phyloP scores from a whole-genome alignment of 2,113 vertebrate species.

The Poeciliopsis retropinna region DNA sequence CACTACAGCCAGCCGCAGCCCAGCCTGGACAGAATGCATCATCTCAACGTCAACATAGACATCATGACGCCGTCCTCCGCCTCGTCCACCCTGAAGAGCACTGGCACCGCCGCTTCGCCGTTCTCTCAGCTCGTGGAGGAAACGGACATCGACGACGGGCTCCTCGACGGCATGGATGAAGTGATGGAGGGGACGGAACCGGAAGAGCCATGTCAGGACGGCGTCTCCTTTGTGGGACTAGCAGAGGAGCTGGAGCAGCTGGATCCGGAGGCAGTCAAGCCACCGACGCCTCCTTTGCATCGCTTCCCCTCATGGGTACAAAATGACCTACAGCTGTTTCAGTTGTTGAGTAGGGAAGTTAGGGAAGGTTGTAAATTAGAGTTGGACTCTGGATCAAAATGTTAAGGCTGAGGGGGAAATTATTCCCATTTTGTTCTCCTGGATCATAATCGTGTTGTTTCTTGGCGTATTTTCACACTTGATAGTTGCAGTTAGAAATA shows the following conservation, averaged over 20 bases:
- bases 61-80: constrained; percentile 62
- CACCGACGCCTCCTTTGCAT: constrained; percentile 88
- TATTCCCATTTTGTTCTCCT: neutral
- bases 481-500: too few relatives aligned
- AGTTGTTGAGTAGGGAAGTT: neutral
- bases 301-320: constrained; percentile 89
- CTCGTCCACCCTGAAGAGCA: constrained; percentile 62
- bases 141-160: constrained; percentile 85
- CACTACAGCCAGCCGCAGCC: constrained; percentile 89
- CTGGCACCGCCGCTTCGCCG: constrained; percentile 37
- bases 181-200: constrained; percentile 69
- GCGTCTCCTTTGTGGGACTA: constrained; percentile 65
- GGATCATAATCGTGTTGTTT: neutral
- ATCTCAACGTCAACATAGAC: constrained; percentile 76
- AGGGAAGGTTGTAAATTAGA: neutral
- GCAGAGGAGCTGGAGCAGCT: constrained; percentile 75
- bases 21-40: constrained; percentile 73
- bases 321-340: neutral
- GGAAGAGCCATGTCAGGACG: constrained; percentile 42
- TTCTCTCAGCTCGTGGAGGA: constrained; percentile 80
- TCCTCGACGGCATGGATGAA: constrained; percentile 83
- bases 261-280: constrained; percentile 79
- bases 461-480: neutral
- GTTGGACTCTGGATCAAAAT: neutral
- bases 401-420: neutral